Conservation (phyloP, 2,888 invertebrate species). For the Molorchus minor region DNA sequence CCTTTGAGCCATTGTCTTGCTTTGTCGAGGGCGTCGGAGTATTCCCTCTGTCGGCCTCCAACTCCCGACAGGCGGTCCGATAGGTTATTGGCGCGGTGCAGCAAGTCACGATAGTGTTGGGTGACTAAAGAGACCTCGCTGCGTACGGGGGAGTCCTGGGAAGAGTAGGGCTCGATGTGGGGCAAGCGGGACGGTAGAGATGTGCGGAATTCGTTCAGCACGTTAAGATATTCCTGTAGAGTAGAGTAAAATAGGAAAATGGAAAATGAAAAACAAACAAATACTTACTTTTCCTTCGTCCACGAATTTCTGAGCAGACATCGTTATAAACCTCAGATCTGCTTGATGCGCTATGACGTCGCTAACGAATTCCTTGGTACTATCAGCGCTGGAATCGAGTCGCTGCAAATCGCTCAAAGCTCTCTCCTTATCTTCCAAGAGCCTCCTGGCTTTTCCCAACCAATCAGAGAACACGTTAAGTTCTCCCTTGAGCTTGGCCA, state of each 20-base stretch:
- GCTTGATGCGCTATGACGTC: constrained; percentile 97
- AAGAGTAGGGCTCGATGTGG: constrained; percentile 76
- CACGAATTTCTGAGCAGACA: constrained; percentile 95
- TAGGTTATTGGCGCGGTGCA: constrained; percentile 82
- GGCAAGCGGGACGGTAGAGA: constrained; percentile 83
- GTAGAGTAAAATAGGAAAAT: neutral
- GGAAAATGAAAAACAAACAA: neutral
- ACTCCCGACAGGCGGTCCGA: constrained; percentile 84
- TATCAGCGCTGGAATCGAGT: constrained; percentile 76
- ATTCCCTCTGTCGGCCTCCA: constrained; percentile 79
- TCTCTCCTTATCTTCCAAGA: constrained; percentile 86
- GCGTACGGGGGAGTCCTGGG: constrained; percentile 78
- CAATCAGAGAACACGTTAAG: constrained; percentile 82
- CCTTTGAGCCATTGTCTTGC: constrained; percentile 82
- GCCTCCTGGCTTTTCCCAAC: constrained; percentile 82
- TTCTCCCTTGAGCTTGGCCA: constrained; percentile 87
- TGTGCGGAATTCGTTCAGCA: constrained; percentile 88
- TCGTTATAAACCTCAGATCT: constrained; percentile 92
- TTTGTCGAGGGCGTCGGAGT: constrained; percentile 84
- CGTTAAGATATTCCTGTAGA: constrained; percentile 77
- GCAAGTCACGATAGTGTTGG: constrained; percentile 81
- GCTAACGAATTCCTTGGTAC: constrained; percentile 87
- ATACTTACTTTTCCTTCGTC: constrained; percentile 87
- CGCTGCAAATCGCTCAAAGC: constrained; percentile 80
- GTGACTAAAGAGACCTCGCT: constrained; percentile 82